Base-by-base conservation (phyloP, 2,113 vertebrate genomes). In the Microtus pennsylvanicus region DNA sequence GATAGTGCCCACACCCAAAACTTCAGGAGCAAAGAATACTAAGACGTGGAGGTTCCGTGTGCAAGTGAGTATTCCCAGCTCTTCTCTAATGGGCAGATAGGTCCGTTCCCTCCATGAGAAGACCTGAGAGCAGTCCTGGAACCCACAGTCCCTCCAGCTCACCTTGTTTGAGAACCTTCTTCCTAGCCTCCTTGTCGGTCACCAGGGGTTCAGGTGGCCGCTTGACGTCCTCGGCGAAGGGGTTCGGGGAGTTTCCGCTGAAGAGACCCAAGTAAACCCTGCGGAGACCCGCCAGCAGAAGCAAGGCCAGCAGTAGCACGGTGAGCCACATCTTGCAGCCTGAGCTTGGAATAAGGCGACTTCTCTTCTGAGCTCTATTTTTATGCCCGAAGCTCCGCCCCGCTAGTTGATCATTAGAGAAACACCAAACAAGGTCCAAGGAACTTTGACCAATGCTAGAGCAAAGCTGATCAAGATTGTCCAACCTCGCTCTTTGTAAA, bases 131-230 rank as follows among this genome's bases (percentile, higher is more conserved):
- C 26, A 38, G 72, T 13, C 87, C 8, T 83, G 21, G 45, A 76
- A 3, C 61, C 45, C 77, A 7, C 52, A n/a, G 28, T 35, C 24
- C 30, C 82, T 14, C n/a, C 47, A 0, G 6, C 93, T 94, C 10
- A 99, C 99, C 99, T 99, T 99, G 99, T 96, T 99, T 99, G 55
- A 99, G 96, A 26, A 99, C 98, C 92, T 98, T 98, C 24, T 99
- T 99, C 81, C 99, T 99, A 96, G 98, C 98, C 52, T 99, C 99
- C 80, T 97, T 98, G 95, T 99, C 98, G 4, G 98, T 98, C 90
- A 99, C 99, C 16, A 99, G 98, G 35, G 99, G 98, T 11, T 98
- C 98, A 0, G 98, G 93, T 0, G 99, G 98, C 55, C 99, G 98
- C 30, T 99, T 98, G 45, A 97, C 97, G 63, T 99, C 99, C 77